phyloP scores from a whole-genome alignment of 2,797 vertebrate genomes.

The Alectoris magna region DNA sequence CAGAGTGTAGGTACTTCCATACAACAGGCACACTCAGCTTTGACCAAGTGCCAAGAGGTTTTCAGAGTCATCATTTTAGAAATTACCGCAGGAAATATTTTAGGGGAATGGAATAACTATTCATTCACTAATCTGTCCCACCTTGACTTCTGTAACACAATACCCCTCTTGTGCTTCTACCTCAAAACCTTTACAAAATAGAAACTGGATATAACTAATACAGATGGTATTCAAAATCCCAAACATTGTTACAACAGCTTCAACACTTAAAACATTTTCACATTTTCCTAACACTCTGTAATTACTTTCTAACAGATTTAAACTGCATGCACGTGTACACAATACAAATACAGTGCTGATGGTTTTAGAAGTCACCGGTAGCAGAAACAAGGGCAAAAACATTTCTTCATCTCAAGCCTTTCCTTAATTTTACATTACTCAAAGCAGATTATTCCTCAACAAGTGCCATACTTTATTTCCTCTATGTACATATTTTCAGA shows the following conservation, averaged over 20 bases:
- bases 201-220: neutral
- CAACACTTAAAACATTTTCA: neutral
- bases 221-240: too few relatives aligned
- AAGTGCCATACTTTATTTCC: neutral
- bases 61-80: neutral
- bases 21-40: neutral
- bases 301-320: neutral
- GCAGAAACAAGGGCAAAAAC: neutral
- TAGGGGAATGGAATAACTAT: neutral
- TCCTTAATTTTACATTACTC: neutral
- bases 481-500: neutral
- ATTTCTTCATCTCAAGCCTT: neutral
- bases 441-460: neutral
- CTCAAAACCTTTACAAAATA: neutral
- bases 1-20: neutral
- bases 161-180: neutral
- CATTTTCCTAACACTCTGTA: neutral
- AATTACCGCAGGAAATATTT: neutral
- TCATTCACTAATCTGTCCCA: neutral
- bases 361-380: neutral
- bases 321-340: fast-evolving
- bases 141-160: fast-evolving
- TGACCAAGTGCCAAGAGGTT: neutral
- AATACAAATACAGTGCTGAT: neutral
- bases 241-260: neutral